Base-by-base conservation (phyloP, 2,113 vertebrate genomes). In the Engystomops pustulosus region DNA sequence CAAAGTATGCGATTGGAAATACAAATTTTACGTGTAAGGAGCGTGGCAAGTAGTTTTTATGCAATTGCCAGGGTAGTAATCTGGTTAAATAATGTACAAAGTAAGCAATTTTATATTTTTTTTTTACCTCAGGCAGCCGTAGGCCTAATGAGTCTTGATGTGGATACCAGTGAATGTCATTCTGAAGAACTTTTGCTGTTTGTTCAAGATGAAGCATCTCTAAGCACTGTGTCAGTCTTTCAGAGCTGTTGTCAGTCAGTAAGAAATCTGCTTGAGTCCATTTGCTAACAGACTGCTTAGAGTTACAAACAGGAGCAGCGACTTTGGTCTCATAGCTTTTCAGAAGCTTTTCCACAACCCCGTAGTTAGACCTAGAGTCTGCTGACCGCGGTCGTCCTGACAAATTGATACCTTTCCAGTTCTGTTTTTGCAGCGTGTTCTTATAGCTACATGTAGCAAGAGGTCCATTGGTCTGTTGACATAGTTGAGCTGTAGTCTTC, bases 291-390 rank as follows among this genome's bases (percentile, higher is more conserved):
- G 81, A 88, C 82, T 85, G 82, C 4, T 90, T 91, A 20, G 70
- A 81, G 78, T 86, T 90, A 86, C 89, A 90, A 0, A 87, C 51
- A 76, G 93, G 90, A 89, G 90, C 87, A 30, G 65, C 91, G 1
- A 75, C 6, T 55, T 94, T 90, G 67, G 89, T 94, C 88, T 98
- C 95, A 58, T 96, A 98, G 86, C 93, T 96, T 93, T 95, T 97
- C 87, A 99, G 88, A 88, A 98, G 95, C 89, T 95, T 95, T 89
- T 98, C 96, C 84, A 98, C 93, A 60, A 96, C 96, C 8, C 97
- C 95, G 9, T 98, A 98, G 90, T 99, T 98, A 0, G 97, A 99
- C 86, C 94, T 94, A 70, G 97, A 95, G 45, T 98, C 97, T 81
- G 95, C 93, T 8, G 96, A 97, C 23, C 95, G 95, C 0, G 96